Conservation (phyloP, 2,888 invertebrate species). For the Apodemia mormo region DNA sequence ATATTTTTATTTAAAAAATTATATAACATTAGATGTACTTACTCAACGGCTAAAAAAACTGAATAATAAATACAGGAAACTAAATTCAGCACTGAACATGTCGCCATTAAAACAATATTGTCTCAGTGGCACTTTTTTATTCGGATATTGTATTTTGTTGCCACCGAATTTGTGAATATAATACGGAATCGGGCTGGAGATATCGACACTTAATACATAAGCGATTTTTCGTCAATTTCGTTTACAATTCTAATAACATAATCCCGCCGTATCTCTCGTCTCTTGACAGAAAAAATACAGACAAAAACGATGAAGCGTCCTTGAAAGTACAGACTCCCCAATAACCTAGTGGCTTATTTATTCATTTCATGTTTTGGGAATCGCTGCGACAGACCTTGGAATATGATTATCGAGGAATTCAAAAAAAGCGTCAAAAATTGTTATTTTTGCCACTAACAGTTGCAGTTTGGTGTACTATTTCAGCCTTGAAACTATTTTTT, state of each 20-base stretch:
- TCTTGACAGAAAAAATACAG: slow-evolving; percentile 42
- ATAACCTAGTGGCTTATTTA: slow-evolving; percentile 63
- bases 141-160: slow-evolving; percentile 41
- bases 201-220: slow-evolving; percentile 55
- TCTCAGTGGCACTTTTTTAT: slow-evolving; percentile 34
- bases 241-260: slow-evolving; percentile 65
- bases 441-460: background rate
- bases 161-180: slow-evolving; percentile 63
- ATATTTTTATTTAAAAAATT: too few relatives aligned
- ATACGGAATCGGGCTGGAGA: slow-evolving; percentile 45
- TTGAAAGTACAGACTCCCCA: slow-evolving; percentile 50
- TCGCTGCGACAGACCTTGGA: slow-evolving; percentile 4
- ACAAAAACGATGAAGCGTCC: slow-evolving; percentile 48
- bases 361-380: slow-evolving; percentile 18
- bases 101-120: slow-evolving; percentile 17
- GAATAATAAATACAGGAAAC: slow-evolving; percentile 1
- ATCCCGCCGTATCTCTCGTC: slow-evolving; percentile 43
- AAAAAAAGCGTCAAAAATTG: background rate
- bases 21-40: too few relatives aligned
- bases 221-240: slow-evolving; percentile 59
- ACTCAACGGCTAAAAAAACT: background rate
- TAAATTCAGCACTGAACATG: slow-evolving; percentile 13
- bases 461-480: background rate
- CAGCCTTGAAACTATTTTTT: too few relatives aligned
- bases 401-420: background rate